phyloP scores from a whole-genome alignment of 2,888 invertebrate genomes.

The Keiferia lycopersicella region DNA sequence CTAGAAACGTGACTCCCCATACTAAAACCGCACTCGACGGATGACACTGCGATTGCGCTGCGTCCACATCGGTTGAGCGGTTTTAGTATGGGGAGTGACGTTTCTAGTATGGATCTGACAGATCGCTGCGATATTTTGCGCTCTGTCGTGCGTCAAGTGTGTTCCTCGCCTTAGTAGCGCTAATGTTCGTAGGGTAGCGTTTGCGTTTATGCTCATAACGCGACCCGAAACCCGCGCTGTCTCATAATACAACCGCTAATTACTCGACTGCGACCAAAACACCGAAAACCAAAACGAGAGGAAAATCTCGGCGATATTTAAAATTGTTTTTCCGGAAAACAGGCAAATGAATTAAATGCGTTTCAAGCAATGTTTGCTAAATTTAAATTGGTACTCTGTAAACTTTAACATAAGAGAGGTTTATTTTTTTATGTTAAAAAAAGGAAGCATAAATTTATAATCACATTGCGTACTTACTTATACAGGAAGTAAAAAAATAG shows the following conservation, averaged over 20 bases:
- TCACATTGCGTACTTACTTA: no score
- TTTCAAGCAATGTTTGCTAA: neutral
- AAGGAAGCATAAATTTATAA: no score
- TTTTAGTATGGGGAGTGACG: no score
- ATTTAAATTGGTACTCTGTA: neutral
- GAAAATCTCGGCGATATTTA: conserved; percentile 58
- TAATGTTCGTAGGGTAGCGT: neutral
- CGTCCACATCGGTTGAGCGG: no score
- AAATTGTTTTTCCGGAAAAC: conserved; percentile 56
- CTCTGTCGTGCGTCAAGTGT: no score
- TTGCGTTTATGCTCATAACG: conserved; percentile 61
- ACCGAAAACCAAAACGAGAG: conserved; percentile 17
- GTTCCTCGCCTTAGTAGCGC: neutral
- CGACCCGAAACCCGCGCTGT: conserved; percentile 49
- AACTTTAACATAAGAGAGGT: neutral
- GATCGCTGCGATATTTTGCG: no score
- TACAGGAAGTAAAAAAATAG: no score
- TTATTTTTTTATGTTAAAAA: no score
- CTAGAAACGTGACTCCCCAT: no score
- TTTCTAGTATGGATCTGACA: no score
- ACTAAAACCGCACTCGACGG: no score
- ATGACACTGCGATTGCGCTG: no score
- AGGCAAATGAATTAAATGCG: neutral
- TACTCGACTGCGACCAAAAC: conserved; percentile 29
- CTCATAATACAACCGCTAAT: conserved; percentile 56